phyloP scores from a whole-genome alignment of 2,113 vertebrate genomes.

The Vulpes ferrilata region DNA sequence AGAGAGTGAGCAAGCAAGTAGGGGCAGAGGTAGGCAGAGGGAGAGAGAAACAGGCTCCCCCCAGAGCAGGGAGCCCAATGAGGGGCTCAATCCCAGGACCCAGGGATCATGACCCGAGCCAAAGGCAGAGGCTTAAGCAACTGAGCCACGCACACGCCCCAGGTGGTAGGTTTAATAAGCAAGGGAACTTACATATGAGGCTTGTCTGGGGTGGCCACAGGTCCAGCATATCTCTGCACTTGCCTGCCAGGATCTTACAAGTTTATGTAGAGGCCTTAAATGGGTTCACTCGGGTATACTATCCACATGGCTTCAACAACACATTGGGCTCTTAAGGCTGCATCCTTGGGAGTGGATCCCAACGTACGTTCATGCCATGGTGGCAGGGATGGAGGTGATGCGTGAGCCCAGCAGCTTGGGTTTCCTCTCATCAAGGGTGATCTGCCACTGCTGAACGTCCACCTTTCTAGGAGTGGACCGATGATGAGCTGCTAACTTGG shows the following conservation, averaged over 20 bases:
- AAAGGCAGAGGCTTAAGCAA: no score
- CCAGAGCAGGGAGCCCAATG: no score
- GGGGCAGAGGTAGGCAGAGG: no score
- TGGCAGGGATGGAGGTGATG: neutral
- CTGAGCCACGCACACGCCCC: no score
- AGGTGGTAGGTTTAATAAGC: neutral
- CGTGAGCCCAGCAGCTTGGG: neutral
- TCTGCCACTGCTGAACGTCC: neutral
- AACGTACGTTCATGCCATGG: neutral
- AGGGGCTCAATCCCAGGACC: no score
- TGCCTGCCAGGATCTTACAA: neutral
- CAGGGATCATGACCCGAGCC: no score
- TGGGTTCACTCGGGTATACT: neutral
- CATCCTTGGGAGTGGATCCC: neutral
- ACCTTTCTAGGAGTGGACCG: neutral
- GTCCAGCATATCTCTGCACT: neutral
- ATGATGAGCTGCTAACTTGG: neutral
- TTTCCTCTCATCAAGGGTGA: neutral
- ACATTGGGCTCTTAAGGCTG: neutral
- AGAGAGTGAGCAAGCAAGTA: no score
- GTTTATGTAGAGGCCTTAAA: neutral
- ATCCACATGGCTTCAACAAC: neutral
- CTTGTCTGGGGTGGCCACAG: fast-evolving
- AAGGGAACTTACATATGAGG: neutral
- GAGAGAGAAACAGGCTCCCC: no score